phyloP scores from a whole-genome alignment of 2,113 vertebrate genomes.

The Pangasianodon gigas region DNA sequence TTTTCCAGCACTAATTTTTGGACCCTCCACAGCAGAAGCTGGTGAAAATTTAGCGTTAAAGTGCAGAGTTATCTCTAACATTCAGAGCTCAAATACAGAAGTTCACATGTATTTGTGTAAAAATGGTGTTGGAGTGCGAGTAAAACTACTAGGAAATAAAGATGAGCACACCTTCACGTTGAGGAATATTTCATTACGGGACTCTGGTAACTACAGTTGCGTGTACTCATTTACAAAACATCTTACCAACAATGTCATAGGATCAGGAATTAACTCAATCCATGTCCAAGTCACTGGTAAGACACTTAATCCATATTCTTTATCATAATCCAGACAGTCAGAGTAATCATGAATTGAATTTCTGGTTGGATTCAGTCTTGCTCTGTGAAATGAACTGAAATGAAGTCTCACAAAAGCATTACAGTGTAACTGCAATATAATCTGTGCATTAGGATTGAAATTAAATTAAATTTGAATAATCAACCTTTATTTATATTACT shows the following conservation, averaged over 20 bases:
- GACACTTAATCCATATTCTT: not conserved
- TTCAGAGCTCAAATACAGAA: not conserved
- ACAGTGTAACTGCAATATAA: not conserved
- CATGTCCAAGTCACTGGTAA: slow-evolving; percentile 1
- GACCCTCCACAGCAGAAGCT: not conserved
- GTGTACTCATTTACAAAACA: not conserved
- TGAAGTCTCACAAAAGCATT: not conserved
- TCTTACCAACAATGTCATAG: not conserved
- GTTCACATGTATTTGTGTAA: slow-evolving; percentile 32
- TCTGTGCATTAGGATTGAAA: not conserved
- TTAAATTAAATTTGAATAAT: not conserved
- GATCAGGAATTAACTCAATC: not conserved
- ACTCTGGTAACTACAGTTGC: slow-evolving; percentile 23
- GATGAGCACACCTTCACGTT: not conserved
- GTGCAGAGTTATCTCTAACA: not conserved
- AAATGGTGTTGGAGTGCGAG: slow-evolving; percentile 12
- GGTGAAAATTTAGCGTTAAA: not conserved
- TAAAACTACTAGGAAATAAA: not conserved
- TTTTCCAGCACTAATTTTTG: not conserved
- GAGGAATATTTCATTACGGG: not conserved
- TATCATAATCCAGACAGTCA: too few species aligned
- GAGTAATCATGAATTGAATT: not conserved
- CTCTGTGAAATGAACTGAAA: not conserved
- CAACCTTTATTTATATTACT: not conserved
- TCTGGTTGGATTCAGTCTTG: not conserved